Conservation (phyloP, 2,113 vertebrate genomes). For the Pangasianodon hypophthalmus region DNA sequence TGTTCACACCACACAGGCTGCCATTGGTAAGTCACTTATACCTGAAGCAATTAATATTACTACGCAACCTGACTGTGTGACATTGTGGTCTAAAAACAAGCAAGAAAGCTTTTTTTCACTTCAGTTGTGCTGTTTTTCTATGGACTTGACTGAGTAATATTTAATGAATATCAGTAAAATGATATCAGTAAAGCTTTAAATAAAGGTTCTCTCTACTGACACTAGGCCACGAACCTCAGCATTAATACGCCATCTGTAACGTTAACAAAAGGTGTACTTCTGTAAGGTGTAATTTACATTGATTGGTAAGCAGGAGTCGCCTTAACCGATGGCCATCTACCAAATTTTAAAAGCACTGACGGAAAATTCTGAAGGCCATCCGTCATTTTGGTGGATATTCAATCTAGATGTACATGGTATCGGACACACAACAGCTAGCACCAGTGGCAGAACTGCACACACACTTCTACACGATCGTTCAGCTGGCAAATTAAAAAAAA, state of each 20-base stretch:
- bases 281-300: no score
- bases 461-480: no score
- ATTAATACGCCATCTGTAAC: background rate
- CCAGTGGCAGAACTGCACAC: no score
- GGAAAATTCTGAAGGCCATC: no score
- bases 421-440: no score
- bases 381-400: no score
- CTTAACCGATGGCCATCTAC: no score
- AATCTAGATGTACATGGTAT: no score
- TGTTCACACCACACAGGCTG: conserved; percentile 32
- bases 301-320: background rate
- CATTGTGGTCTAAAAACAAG: background rate
- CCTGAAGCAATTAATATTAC: no score
- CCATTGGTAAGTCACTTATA: conserved; percentile 59
- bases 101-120: background rate
- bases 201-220: background rate
- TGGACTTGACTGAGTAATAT: background rate
- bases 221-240: background rate
- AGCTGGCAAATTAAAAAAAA: background rate
- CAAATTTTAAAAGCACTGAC: no score
- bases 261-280: background rate
- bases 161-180: background rate
- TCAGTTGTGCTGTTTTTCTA: background rate
- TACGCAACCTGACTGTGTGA: background rate
- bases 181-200: background rate